Percentiles rank a stretch among this genome's conserved stretches.
These are phyloP conservation scores for Acromyrmex heyeri DNA, from an alignment of 1,140 invertebrate species.

Conservation along the genomic window DNA sequence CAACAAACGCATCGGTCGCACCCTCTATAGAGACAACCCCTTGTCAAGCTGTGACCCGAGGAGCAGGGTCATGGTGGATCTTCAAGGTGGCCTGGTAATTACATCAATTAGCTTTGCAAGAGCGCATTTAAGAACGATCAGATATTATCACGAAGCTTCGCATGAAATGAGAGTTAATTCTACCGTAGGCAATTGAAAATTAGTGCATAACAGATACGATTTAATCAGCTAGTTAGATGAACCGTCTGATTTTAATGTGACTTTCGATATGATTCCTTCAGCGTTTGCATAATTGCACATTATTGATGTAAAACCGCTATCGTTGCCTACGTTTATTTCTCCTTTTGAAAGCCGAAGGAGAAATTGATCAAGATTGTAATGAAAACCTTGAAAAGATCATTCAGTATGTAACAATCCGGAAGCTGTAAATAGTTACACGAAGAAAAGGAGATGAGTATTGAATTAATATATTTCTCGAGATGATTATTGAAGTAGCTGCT, in stretches of 20 bases:
- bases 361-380: not conserved
- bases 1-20: not conserved
- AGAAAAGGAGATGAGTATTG: not conserved
- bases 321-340: not conserved
- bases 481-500: not conserved
- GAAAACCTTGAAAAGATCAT: not conserved
- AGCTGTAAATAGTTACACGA: not conserved
- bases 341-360: not conserved
- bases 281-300: not conserved
- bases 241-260: not conserved
- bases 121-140: not conserved
- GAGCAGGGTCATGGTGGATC: constrained; percentile 36
- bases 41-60: not conserved
- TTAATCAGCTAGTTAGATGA: constrained; percentile 34
- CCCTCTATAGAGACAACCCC: not conserved
- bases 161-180: not conserved
- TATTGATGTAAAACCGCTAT: no score
- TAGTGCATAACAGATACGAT: not conserved
- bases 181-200: constrained; percentile 43
- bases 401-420: not conserved
- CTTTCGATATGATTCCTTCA: constrained; percentile 10
- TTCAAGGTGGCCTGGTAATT: constrained; percentile 45
- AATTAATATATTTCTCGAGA: not conserved
- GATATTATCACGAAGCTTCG: not conserved
- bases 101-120: constrained; percentile 13